Base-by-base conservation (phyloP, 2,888 invertebrate genomes). In the Drosophila phalerata region DNA sequence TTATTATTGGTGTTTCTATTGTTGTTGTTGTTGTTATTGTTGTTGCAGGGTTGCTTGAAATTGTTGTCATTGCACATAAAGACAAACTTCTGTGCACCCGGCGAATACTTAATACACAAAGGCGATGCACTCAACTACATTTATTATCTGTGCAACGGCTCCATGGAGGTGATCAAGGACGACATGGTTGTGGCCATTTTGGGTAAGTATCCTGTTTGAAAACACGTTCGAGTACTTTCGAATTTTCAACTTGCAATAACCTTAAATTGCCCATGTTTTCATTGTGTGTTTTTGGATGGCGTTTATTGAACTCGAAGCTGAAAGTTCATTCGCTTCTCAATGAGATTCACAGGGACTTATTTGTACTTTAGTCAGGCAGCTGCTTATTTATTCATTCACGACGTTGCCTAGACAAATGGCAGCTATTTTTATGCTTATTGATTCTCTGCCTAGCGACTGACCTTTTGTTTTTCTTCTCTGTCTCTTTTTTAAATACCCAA, bases 151-250 rank as follows among this genome's bases (percentile, higher is more conserved):
- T 98, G 98, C 93, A 98, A 98, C 91, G 98, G 98, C 6, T 98
- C 98, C 30, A 98, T 98, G 98, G 98, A 98, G 93, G 98, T 98
- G 47, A 96, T 98, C 89, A 98, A 98, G 92, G 96, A 98, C 89
- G 97, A 96, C 75, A 98, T 98, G 97, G 98, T 98, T 57, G 98
- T 98, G 19, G 98, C 98, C 66, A 98, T 99, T 88, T 94, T 98
- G 79, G 98, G 98, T 98, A 93, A 94, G 95, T 93, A 45, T 34
- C 1, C 49, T n/a, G 13, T 28, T 10, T 40, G 15, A 22, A 40
- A 22, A 30, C 19, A 32, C 40, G 51, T 55, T 40, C 13, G 10
- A 42, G 34, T 42, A 28, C 40, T 38, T 65, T 56, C 47, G 15
- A 38, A 49, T 71, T 78, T 77, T 53, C 45, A 49, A 62, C 70